Base-by-base conservation (phyloP, 1,140 invertebrate species). In the Paralvinella palmiformis region DNA sequence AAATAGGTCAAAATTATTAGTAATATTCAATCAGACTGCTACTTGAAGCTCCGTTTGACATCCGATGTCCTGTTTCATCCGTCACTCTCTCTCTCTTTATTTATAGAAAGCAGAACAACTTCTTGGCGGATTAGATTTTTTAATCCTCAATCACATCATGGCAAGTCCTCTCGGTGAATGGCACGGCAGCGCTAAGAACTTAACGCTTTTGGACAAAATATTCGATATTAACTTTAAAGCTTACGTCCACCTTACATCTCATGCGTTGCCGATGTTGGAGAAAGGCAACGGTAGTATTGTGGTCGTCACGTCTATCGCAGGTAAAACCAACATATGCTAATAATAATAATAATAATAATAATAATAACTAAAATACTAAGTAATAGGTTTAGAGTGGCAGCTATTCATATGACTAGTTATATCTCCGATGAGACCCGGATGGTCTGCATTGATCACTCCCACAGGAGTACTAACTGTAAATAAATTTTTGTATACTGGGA, bases 111-210 rank as follows among this genome's bases (percentile, higher is more conserved):
- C 73, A 3, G 58, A 67, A 0, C 6, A 27, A 3, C 68, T 60
- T 24, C 60, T 78, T 20, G 74, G 75, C 41, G 74, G 75, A 0
- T 60, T 78, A n/a, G 76, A 78, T 59, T 69, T 69, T 15, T 53
- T 78, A 22, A 72, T 78, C 2, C 61, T 78, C 45, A 78, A 78
- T 53, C 76, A 78, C 63, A 76, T 78, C 53, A 59, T 71, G 20
- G 24, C 64, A 0, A 69, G 71, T 15, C 65, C 69, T 13, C 67
- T 76, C 17, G 71, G 69, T 27, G 32, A 10, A 27, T 78, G 74
- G 72, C 62, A 41, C 13, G 75, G 76, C 1, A 68, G 69, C 7
- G n/a, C 17, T 0, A 61, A 72, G 4, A 73, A 78, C 62, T 60
- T 76, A 0, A 68, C 71, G 0, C 24, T 64, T n/a, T 62, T 76